phyloP scores from a whole-genome alignment of 2,888 invertebrate species.

The Sinodicranocentrus sp. region DNA sequence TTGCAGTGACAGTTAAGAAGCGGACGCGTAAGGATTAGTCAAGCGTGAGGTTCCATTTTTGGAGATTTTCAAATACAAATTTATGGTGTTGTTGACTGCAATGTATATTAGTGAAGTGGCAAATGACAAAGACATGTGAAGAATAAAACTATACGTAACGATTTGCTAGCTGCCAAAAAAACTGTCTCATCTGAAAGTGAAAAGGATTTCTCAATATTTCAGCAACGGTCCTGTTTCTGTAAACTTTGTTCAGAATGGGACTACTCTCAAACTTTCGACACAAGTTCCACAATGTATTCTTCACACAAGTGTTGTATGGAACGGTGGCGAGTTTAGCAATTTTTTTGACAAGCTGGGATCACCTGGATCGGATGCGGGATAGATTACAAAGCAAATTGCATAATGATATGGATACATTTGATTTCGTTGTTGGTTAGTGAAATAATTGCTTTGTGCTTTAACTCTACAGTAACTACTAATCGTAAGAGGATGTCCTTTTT shows the following conservation, averaged over 20 bases:
- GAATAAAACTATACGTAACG: too few relatives aligned
- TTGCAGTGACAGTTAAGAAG: slow-evolving; percentile 41
- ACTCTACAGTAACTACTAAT: too few relatives aligned
- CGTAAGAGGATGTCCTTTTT: too few relatives aligned
- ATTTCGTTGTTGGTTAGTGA: slow-evolving; percentile 65
- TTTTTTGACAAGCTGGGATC: slow-evolving; percentile 56
- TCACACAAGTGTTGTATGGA: slow-evolving; percentile 58
- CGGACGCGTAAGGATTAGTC: slow-evolving; percentile 8
- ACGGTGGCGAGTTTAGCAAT: slow-evolving; percentile 58
- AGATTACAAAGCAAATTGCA: slow-evolving; percentile 55
- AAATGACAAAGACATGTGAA: too few relatives aligned
- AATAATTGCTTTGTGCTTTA: too few relatives aligned
- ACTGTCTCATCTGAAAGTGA: not conserved
- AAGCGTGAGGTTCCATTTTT: not conserved
- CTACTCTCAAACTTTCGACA: slow-evolving; percentile 55
- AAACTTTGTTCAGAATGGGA: too few relatives aligned
- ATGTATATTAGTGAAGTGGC: too few relatives aligned
- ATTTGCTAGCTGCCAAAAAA: not conserved
- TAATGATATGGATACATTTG: slow-evolving; percentile 66
- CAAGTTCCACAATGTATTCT: slow-evolving; percentile 57
- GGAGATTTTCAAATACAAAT: not conserved
- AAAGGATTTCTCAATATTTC: not conserved
- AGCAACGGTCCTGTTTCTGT: not conserved
- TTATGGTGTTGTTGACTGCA: too few relatives aligned
- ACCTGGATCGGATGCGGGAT: slow-evolving; percentile 54